phyloP scores from a whole-genome alignment of 2,113 vertebrate species.

The Gorsachius goisagi region DNA sequence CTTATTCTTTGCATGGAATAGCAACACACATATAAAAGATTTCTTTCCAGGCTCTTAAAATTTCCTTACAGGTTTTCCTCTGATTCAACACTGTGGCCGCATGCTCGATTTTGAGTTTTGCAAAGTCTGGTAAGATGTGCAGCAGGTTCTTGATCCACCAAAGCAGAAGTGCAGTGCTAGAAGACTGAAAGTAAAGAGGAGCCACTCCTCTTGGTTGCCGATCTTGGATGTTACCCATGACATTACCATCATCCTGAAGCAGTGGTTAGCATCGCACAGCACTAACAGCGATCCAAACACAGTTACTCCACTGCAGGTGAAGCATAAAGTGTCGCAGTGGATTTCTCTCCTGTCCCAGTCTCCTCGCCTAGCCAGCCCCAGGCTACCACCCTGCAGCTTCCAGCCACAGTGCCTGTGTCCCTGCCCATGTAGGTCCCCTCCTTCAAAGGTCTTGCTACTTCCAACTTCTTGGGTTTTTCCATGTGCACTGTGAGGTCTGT shows the following conservation, averaged over 20 bases:
- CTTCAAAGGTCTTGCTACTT: not conserved
- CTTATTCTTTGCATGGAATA: not conserved
- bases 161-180: not conserved
- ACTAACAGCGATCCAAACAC: not conserved
- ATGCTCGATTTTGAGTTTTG: not conserved
- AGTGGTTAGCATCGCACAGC: not conserved
- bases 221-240: rapidly evolving
- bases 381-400: not conserved
- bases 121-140: not conserved
- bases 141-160: not conserved
- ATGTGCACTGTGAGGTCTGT: not conserved
- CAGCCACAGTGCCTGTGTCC: not conserved
- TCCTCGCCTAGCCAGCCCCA: not conserved
- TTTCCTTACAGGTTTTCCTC: not conserved
- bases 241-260: not conserved
- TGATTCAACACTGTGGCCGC: not conserved
- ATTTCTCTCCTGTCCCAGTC: not conserved
- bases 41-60: not conserved
- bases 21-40: not conserved
- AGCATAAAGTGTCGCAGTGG: not conserved
- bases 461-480: not conserved
- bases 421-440: not conserved
- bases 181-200: not conserved
- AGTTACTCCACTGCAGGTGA: not conserved
- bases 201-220: not conserved